Evolutionary conservation across 2,888 invertebrate genomes (phyloP), one percentile per base, ranked within the genome.

Genomic region (Amphipoea lucens): DNA sequence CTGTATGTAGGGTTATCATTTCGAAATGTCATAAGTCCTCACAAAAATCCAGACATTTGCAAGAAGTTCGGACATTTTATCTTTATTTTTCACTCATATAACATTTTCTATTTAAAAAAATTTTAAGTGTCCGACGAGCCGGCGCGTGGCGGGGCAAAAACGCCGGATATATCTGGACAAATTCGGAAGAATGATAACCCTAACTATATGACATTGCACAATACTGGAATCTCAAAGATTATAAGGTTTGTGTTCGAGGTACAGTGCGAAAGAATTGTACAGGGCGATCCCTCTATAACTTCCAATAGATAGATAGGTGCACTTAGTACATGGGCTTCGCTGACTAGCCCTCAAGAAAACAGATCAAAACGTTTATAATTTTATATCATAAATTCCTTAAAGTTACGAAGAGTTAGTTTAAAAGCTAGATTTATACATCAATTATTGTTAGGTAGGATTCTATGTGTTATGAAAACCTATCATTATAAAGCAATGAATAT

Each of bases 341-440:
- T 74, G 9, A 67, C 66, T n/a, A 2, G 51, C 40, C 45, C 14
- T 6, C 20, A 36, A n/a, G 23, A 63, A 54, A 63, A n/a, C 42
- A 29, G 11, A 65, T 76, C 23, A 65, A 76, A 23, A 54, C 4
- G 0, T 23, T 72, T 48, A 29, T 57, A 29, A 23, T 51, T 29
- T 71, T 42, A 57, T 63, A 70, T 70, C 20, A 40, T 11, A 40
- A 48, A 81, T 73, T 85, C 60, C 72, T 60, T 69, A 72, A 36
- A 60, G 20, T 65, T 76, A 66, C 36, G 63, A 74, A 82, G 12
- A 65, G 60, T 69, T 81, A 62, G 73, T 86, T 63, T 54, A 65
- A 69, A 63, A 74, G 71, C 54, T 78, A 75, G 65, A 57, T 86
- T 57, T 57, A 60, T 80, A 81, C 20, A 40, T 65, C 36, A 76